These are phyloP conservation scores for Callimorpha dominula DNA, from an alignment of 2,888 invertebrate genomes.

Conservation along the genomic window DNA sequence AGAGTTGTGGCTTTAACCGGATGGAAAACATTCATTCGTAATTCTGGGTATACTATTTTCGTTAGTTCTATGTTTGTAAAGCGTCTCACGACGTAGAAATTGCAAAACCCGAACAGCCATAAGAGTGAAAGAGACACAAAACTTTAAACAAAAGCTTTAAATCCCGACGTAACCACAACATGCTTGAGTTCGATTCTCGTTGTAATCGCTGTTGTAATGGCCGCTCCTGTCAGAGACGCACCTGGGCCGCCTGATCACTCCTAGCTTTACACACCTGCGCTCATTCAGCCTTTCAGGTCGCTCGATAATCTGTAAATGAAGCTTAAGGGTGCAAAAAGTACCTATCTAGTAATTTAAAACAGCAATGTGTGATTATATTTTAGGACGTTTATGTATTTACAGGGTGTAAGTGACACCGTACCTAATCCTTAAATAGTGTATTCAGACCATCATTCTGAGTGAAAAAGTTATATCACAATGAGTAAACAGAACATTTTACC, in stretches of 20 bases:
- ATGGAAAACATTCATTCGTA: no score
- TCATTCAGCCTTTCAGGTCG: background rate
- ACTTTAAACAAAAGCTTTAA: background rate
- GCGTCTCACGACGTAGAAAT: no score
- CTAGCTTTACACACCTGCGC: background rate
- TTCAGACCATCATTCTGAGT: no score
- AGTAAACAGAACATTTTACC: no score
- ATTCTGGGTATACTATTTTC: background rate
- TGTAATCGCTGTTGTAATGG: slow-evolving; percentile 6
- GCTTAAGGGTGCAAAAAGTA: background rate
- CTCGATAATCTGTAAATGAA: background rate
- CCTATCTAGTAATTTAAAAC: no score
- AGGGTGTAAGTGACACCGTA: no score
- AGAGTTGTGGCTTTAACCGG: no score
- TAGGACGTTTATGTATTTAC: no score
- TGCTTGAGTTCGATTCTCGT: background rate
- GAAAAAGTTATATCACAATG: no score
- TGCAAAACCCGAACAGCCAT: no score
- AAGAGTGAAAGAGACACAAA: background rate
- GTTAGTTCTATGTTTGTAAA: background rate
- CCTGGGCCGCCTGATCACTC: background rate
- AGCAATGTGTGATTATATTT: no score
- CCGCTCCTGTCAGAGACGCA: background rate
- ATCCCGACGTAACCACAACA: background rate
- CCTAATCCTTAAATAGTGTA: no score